Conservation (phyloP, 2,113 vertebrate genomes). For the Rhea pennata region DNA sequence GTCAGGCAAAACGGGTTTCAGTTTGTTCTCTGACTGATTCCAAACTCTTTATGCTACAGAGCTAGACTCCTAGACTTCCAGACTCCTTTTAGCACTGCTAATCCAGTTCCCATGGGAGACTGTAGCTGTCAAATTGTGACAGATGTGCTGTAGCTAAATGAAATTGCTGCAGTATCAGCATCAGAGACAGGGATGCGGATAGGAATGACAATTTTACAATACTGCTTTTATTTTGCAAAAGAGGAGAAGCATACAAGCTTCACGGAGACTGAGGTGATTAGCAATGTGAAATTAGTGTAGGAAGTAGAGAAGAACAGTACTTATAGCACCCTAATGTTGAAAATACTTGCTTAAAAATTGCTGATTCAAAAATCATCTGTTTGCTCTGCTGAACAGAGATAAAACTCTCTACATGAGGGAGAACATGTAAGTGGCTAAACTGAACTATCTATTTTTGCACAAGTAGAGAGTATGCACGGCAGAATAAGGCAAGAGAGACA, state of each 20-base stretch:
- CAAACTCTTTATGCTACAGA: neutral
- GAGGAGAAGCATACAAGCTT: neutral
- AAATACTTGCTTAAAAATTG: neutral
- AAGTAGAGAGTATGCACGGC: neutral
- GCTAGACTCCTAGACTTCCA: neutral
- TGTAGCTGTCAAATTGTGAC: neutral
- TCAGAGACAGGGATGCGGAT: neutral
- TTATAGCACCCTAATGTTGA: neutral
- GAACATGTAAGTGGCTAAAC: neutral
- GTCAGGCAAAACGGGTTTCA: neutral
- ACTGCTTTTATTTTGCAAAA: neutral
- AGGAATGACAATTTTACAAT: neutral
- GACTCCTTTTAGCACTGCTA: neutral
- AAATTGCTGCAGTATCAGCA: neutral
- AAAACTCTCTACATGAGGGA: too few species aligned
- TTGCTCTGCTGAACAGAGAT: neutral
- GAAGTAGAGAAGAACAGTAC: neutral
- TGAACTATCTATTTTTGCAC: neutral
- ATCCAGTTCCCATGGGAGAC: neutral
- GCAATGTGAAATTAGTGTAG: neutral
- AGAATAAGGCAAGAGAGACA: neutral
- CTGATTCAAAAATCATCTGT: neutral
- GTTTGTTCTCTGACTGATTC: neutral
- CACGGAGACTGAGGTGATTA: neutral
- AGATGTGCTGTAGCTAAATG: too few species aligned